Base-by-base conservation (phyloP, 2,797 vertebrate genomes). In the Gymnothorax javanicus region DNA sequence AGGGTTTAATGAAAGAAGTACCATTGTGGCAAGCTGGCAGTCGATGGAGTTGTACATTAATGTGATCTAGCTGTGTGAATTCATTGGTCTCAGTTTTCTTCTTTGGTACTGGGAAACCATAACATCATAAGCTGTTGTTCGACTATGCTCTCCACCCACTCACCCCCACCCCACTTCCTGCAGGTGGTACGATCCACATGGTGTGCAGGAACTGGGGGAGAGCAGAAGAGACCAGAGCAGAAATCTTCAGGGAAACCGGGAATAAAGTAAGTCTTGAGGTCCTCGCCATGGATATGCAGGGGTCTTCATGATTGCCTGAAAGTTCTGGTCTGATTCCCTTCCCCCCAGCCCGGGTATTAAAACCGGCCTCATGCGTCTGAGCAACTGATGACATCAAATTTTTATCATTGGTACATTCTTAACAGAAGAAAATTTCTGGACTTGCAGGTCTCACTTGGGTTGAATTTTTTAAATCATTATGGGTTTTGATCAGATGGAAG, bases 181-280 rank as follows among this genome's bases (percentile, higher is more conserved):
- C 91, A 96, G 96, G 95, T 67, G 96, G 95, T 88, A 95, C 93
- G 0, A 25, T 96, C 89, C 96, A 96, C 93, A 96, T 96, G 96
- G 94, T 96, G 82, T 96, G 96, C 91, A 92, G 96, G 90, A 96
- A 96, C 93, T 96, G 95, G 89, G 96, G 96, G 90, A 96, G 95
- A 87, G 95, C 96, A 0, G 96, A 96, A 86, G 95, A 96, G 90
- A 93, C 94, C 6, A 93, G 94, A 90, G 94, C 95, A 0, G 96
- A 96, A 1, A 95, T 96, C 0, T 92, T 95, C 81, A 96, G 96
- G 91, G 96, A 96, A 90, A 91, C 95, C 0, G 96, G 96, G 92
- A 96, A 96, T 86, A 96, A 96, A 92, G 96, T 96, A 88, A 92
- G 94, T 88, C 23, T 67, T 1, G 81, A 57, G 71, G n/a, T 7